Percentiles rank a stretch among this genome's conserved stretches.
Evolutionary conservation across 2,113 vertebrate genomes (phyloP).

Genomic region (Polyodon spathula): DNA sequence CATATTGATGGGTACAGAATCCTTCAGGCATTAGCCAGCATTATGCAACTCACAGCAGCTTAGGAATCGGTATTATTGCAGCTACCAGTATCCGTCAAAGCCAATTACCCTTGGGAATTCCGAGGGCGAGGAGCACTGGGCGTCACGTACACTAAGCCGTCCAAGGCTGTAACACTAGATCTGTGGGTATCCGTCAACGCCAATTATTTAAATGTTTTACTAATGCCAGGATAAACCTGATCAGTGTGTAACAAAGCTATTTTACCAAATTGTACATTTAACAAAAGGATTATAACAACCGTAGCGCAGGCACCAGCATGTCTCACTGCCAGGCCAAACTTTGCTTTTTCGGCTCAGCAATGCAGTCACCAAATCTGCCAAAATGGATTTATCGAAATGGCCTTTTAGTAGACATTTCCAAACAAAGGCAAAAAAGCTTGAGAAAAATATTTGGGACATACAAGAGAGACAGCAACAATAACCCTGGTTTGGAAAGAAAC

Average conservation of each 20-base stretch:
- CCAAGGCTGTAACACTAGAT: conserved; percentile 5
- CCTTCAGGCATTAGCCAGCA: conserved; percentile 54
- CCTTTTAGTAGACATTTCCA: too few species aligned
- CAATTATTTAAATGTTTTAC: conserved; percentile 58
- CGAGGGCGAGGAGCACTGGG: conserved; percentile 22
- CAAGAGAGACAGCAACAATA: too few species aligned
- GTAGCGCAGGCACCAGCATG: too few species aligned
- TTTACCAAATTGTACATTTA: too few species aligned
- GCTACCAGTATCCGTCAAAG: conserved; percentile 55
- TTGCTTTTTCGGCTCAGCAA: too few species aligned
- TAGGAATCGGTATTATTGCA: conserved; percentile 50
- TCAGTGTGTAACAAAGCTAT: conserved; percentile 30
- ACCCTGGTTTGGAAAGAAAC: too few species aligned
- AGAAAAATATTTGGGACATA: too few species aligned
- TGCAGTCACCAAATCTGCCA: too few species aligned
- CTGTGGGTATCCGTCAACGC: conserved; percentile 39
- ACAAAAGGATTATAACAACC: too few species aligned
- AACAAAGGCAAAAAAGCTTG: too few species aligned
- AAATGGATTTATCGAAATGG: too few species aligned
- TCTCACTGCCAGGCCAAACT: too few species aligned
- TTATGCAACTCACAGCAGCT: conserved; percentile 55
- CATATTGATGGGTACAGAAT: conserved; percentile 50
- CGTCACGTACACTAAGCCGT: conserved; percentile 25
- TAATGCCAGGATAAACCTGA: conserved; percentile 39
- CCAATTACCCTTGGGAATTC: conserved; percentile 57